Evolutionary conservation across 2,888 invertebrate species (phyloP), one percentile per base, ranked within the genome.

Genomic region (Drosophila phalerata): DNA sequence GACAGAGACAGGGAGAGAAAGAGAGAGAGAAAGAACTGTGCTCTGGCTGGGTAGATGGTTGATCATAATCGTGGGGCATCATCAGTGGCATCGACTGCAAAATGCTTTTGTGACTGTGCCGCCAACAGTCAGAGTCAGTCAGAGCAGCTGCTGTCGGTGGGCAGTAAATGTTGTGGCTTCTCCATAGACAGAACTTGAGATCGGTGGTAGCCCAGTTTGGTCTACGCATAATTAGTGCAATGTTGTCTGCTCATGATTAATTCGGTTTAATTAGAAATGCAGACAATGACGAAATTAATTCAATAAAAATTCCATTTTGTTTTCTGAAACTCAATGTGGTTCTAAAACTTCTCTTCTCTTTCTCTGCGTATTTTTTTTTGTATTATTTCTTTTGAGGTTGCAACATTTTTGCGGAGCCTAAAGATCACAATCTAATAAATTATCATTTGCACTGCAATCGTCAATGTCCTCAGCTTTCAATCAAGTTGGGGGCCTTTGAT

Each of bases 401-500:
- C 37, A 53, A 58, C 82, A 72, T 75, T 63, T 68, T 64, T 77
- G 81, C 51, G 68, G 67, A 49, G 72, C 53, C 74, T 69, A 80
- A 75, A 84, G 89, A 86, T 87, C 77, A 66, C 89, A 82, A 86
- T 86, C 86, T 87, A 86, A 86, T 86, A 86, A 86, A 86, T 86
- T 86, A 89, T 86, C 89, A 89, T 89, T 87, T 87, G 87, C 87
- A 81, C 86, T 85, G 87, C 87, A 86, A 81, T 88, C 85, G 81
- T 85, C 85, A 84, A 72, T 75, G 80, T 69, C 85, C 74, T 73
- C 57, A 72, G 79, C 70, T 78, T 83, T 83, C 88, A 88, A 86
- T 80, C 88, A 88, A 83, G 56, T 61, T 77, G 71, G 74, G 63
- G 45, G 79, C 84, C 88, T 86, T 86, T 86, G 86, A 89, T 86